A percentile compares a stretch with the other conserved stretches of the same genome.
Conservation (phyloP, 2,888 invertebrate species). For the Tyria jacobaeae region DNA sequence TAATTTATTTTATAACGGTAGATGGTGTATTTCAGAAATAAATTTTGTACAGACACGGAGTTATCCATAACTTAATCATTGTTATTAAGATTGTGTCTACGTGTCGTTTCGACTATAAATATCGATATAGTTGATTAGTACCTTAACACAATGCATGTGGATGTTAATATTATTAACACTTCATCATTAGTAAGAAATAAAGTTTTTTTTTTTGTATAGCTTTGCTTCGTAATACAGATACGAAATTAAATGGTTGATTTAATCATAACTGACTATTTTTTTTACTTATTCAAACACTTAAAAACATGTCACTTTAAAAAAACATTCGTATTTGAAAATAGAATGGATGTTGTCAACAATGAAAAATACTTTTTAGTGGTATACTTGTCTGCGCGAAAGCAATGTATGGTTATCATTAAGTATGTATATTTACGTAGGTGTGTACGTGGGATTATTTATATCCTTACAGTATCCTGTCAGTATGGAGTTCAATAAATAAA, state of each 20-base stretch:
- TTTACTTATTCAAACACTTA: not conserved
- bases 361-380: too few species aligned
- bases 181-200: conserved; percentile 15
- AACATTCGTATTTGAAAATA: not conserved
- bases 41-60: too few species aligned
- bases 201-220: conserved; percentile 18
- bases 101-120: too few species aligned
- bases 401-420: too few species aligned
- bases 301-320: not conserved
- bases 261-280: conserved; percentile 9
- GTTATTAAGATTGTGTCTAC: too few species aligned
- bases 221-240: not conserved
- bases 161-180: not conserved
- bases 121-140: not conserved
- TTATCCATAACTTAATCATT: too few species aligned
- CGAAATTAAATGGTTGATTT: not conserved
- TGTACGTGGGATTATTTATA: not conserved
- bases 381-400: too few species aligned
- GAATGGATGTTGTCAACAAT: too few species aligned
- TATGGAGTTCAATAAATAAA: not conserved
- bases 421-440: not conserved
- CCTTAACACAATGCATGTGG: conserved; percentile 3
- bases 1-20: too few species aligned
- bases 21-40: too few species aligned
- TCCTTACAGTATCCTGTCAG: not conserved